Evolutionary conservation across 2,797 vertebrate species (phyloP).

Genomic region (Xiphophorus birchmanni): DNA sequence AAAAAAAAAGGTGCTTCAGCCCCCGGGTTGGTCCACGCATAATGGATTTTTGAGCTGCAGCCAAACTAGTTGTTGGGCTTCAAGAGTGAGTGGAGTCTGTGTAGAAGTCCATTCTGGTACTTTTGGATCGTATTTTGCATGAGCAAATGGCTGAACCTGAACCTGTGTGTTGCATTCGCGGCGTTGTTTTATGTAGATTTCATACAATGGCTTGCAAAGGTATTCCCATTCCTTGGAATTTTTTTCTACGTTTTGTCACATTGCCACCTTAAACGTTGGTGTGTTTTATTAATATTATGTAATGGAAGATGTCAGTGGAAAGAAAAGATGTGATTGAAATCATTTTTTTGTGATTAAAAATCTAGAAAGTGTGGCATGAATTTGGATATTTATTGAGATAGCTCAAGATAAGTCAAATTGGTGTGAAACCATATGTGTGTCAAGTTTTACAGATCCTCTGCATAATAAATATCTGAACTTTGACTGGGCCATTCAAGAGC

Average conservation of each 20-base stretch:
- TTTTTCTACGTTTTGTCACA: not conserved
- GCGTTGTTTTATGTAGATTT: not conserved
- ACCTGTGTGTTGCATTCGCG: not conserved
- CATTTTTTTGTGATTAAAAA: not conserved
- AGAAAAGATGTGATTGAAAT: not conserved
- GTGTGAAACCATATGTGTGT: not conserved
- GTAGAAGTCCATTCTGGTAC: not conserved
- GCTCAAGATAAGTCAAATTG: not conserved
- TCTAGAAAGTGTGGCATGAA: not conserved
- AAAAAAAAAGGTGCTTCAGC: slow-evolving; percentile 34
- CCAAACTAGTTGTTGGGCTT: slow-evolving; percentile 48
- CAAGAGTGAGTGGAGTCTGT: not conserved
- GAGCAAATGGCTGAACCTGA: slow-evolving; percentile 22
- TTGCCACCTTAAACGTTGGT: not conserved
- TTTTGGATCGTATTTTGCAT: slow-evolving; percentile 19
- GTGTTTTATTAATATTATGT: not conserved
- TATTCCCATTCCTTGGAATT: not conserved
- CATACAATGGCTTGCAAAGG: not conserved
- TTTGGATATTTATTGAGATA: not conserved
- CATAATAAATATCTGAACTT: not conserved
- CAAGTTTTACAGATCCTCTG: not conserved
- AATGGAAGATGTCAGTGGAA: not conserved
- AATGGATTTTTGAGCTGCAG: slow-evolving; percentile 51
- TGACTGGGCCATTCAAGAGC: not conserved
- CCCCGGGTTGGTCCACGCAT: slow-evolving; percentile 47